phyloP scores from a whole-genome alignment of 2,888 invertebrate species.

The Leucoma salicis region DNA sequence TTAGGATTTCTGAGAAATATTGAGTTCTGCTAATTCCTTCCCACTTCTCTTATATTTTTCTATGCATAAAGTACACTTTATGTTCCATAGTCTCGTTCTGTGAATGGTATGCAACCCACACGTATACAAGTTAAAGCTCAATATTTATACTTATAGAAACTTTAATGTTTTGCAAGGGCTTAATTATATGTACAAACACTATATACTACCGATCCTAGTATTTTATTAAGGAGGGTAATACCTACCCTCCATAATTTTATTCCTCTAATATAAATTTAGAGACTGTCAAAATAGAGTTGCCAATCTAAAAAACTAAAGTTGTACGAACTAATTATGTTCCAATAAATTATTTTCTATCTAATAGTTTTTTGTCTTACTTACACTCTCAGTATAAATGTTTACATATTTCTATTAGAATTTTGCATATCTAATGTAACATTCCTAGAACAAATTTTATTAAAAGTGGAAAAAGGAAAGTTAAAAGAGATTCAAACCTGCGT shows the following conservation, averaged over 20 bases:
- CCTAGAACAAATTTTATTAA: too few species aligned
- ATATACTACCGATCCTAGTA: slow-evolving; percentile 45
- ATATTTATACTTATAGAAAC: slow-evolving; percentile 31
- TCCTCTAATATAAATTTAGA: slow-evolving; percentile 38
- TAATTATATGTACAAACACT: slow-evolving; percentile 22
- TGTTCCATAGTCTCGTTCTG: too few species aligned
- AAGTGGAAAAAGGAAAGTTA: too few species aligned
- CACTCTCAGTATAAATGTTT: slow-evolving; percentile 6
- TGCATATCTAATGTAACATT: too few species aligned
- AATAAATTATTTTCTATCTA: slow-evolving; percentile 64
- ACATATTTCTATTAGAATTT: too few species aligned
- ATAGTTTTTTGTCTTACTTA: slow-evolving; percentile 28
- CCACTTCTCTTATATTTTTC: too few species aligned
- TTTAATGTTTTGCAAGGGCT: slow-evolving; percentile 11
- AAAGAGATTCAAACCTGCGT: too few species aligned
- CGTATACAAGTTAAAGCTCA: slow-evolving; percentile 66
- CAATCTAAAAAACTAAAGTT: slow-evolving; percentile 25
- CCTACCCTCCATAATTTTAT: too few species aligned
- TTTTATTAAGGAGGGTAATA: too few species aligned
- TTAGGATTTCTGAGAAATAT: too few species aligned
- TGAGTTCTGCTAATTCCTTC: too few species aligned
- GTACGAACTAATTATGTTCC: slow-evolving; percentile 59
- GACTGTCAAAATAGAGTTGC: slow-evolving; percentile 10
- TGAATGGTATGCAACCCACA: slow-evolving; percentile 31
- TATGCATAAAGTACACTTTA: too few species aligned